Evolutionary conservation across 2,797 vertebrate species (phyloP), one percentile per base, ranked within the genome.

Genomic region (Hephaestus fuliginosus): DNA sequence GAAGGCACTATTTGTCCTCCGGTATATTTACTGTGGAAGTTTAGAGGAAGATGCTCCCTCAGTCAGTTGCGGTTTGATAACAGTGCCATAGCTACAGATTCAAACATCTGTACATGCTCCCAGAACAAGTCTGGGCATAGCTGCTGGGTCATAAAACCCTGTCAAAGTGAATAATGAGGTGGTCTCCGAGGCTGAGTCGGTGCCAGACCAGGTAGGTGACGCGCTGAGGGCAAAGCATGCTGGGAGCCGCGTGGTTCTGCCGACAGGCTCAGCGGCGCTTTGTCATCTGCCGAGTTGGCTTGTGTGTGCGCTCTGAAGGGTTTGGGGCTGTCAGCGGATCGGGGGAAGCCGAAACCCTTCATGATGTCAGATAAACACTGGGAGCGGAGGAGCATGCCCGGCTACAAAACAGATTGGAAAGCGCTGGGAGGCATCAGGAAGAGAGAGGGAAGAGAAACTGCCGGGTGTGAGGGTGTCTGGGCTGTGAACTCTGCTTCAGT

Each of bases 101-200:
- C 76, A 55, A 88, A 88, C 93, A 92, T 91, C 92, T 95, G 93
- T 86, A 88, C 46, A 0, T 53, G 81, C 80, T 87, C 77, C 84
- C 77, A 70, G 63, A 87, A 86, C 87, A 83, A 78, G 84, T 57
- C 85, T 57, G 78, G 83, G 82, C 76, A 28, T 74, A 70, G 85
- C 87, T 67, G 86, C 82, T 63, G 82, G 89, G 89, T 93, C 88
- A 86, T 82, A 80, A 85, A 88, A 91, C 88, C 89, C 89, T 89
- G 93, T 94, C 93, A 92, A 74, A 93, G 89, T 94, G 93, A 94
- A 86, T 91, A 93, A 93, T 94, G 92, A 94, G 87, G 72, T 10
- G 76, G 84, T 81, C 89, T 89, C 81, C 39, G 11, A 57, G 87
- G 87, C 84, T 71, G 87, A 84, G 83, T 49, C 79, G 36, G 36